Conservation (phyloP, 1,140 invertebrate genomes). For the Ceratina japonica region DNA sequence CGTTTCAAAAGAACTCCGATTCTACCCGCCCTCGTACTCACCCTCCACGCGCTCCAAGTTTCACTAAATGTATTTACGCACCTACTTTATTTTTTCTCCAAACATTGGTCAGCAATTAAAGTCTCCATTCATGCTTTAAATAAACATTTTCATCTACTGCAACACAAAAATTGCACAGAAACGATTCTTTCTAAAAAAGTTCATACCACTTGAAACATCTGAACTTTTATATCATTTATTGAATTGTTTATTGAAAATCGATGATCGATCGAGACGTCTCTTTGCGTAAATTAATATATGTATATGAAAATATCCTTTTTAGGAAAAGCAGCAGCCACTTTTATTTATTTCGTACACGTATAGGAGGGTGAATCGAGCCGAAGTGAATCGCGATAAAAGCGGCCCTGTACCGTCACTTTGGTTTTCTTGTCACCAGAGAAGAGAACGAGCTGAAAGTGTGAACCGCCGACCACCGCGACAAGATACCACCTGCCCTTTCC, state of each 20-base stretch:
- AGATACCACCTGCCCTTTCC: constrained; percentile 73
- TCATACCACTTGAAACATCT: no score
- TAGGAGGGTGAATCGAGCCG: neutral
- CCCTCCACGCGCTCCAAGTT: neutral
- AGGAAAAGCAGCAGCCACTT: neutral
- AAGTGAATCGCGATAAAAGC: constrained; percentile 55
- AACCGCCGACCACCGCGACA: constrained; percentile 74
- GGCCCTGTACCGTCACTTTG: constrained; percentile 67
- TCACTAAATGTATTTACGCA: neutral
- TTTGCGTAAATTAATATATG: no score
- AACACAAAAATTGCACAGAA: neutral
- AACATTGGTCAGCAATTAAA: neutral
- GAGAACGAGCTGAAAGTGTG: constrained; percentile 68
- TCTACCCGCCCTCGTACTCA: constrained; percentile 20
- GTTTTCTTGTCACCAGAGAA: constrained; percentile 70
- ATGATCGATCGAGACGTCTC: no score
- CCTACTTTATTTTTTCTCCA: neutral
- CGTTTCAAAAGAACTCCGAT: constrained; percentile 29
- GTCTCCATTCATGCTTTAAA: neutral
- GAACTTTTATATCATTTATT: no score
- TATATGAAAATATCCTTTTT: neutral
- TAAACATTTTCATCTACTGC: neutral
- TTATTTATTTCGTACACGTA: neutral
- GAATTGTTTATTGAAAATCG: no score
- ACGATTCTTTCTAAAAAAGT: neutral